Conservation (phyloP, 2,113 vertebrate genomes). For the Probosciger aterrimus region DNA sequence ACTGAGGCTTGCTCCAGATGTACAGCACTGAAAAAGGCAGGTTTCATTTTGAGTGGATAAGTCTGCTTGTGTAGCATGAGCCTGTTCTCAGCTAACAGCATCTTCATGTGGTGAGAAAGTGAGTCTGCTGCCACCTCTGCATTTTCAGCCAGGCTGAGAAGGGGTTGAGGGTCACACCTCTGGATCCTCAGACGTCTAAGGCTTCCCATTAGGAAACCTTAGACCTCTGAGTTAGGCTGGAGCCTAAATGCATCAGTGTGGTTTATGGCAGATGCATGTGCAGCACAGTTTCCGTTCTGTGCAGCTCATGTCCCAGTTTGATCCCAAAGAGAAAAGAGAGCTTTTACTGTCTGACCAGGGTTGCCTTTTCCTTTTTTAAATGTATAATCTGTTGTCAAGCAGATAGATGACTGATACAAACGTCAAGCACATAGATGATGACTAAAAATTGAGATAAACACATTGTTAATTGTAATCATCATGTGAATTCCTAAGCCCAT, state of each 20-base stretch:
- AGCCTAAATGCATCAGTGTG: background rate
- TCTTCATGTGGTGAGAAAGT: accelerated
- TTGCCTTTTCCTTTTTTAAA: background rate
- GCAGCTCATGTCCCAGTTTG: background rate
- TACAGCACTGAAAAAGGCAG: background rate
- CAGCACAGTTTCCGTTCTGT: accelerated
- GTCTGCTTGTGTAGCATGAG: background rate
- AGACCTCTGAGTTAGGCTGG: background rate
- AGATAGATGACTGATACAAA: background rate
- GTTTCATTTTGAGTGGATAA: background rate
- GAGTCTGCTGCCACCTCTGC: background rate
- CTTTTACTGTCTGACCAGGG: background rate
- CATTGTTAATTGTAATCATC: background rate
- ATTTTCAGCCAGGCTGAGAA: background rate
- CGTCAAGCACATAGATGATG: background rate
- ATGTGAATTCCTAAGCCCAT: background rate
- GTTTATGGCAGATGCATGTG: background rate
- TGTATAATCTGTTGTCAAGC: background rate
- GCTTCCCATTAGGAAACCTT: background rate
- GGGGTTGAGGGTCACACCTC: background rate
- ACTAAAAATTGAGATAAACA: background rate
- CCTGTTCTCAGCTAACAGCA: accelerated
- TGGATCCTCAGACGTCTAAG: background rate
- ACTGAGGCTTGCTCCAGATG: background rate
- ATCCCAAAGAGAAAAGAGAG: background rate